phyloP scores from a whole-genome alignment of 2,888 invertebrate species.

The Scaptomyza cyrtandrae region DNA sequence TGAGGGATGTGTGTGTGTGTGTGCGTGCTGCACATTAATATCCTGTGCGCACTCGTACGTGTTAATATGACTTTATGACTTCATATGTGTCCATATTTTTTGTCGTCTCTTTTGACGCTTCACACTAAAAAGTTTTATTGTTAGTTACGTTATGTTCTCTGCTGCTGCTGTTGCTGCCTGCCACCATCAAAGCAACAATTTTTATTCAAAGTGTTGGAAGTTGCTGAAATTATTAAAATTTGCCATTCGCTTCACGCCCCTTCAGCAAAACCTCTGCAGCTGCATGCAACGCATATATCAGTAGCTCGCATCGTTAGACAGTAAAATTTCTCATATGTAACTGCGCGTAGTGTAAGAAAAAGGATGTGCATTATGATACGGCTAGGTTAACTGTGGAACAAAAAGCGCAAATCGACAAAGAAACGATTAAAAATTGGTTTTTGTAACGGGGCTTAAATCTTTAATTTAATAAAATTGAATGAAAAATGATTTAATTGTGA shows the following conservation, averaged over 20 bases:
- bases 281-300: conserved; percentile 31
- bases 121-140: conserved; percentile 77
- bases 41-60: conserved; percentile 84
- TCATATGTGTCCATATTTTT: conserved; percentile 79
- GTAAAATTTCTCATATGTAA: conserved; percentile 49
- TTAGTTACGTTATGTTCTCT: conserved; percentile 63
- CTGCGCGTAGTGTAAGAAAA: conserved; percentile 26
- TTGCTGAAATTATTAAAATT: conserved; percentile 77
- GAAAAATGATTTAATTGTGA: too few species aligned
- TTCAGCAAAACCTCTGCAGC: not conserved
- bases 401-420: not conserved
- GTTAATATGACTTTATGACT: conserved; percentile 85
- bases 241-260: conserved; percentile 27
- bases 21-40: conserved; percentile 75
- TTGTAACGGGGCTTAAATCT: too few species aligned
- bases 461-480: too few species aligned
- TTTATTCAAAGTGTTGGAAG: conserved; percentile 78
- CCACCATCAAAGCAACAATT: conserved; percentile 76
- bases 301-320: conserved; percentile 47
- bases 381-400: conserved; percentile 5
- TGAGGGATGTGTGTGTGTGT: conserved; percentile 23
- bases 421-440: too few species aligned
- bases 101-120: conserved; percentile 64
- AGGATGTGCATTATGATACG: conserved; percentile 22
- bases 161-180: conserved; percentile 33